These are phyloP conservation scores for Apodemus speciosus DNA, from an alignment of 2,113 vertebrate genomes.

Conservation along the genomic window DNA sequence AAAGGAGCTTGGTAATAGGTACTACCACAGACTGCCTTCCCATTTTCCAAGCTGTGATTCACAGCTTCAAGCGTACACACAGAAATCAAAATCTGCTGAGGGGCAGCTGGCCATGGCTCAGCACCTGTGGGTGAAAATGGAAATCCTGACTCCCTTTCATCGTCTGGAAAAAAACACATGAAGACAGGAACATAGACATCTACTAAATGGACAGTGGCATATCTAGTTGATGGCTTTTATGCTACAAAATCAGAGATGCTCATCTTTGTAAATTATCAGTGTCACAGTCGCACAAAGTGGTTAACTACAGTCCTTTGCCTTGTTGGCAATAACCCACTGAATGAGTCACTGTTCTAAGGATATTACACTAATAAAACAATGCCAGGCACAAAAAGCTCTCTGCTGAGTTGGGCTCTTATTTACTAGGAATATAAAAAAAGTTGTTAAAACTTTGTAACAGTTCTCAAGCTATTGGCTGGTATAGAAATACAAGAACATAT, in stretches of 20 bases:
- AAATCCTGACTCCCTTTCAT: background rate
- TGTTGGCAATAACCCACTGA: constrained; percentile 61
- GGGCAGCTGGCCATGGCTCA: constrained; percentile 6
- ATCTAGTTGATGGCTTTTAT: background rate
- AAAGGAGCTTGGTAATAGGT: constrained; percentile 38
- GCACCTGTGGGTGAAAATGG: background rate
- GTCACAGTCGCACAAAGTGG: constrained; percentile 57
- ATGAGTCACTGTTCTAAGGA: constrained; percentile 68
- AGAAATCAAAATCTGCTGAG: background rate
- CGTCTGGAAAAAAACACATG: background rate
- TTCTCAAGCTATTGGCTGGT: constrained; percentile 59
- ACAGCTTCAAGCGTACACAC: background rate
- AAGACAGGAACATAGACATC: background rate
- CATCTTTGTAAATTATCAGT: constrained; percentile 55
- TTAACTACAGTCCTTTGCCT: constrained; percentile 19
- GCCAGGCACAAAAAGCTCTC: constrained; percentile 49
- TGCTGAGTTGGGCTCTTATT: constrained; percentile 65
- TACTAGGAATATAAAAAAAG: constrained; percentile 66
- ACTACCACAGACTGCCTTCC: constrained; percentile 28
- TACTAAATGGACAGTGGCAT: background rate
- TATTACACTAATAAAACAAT: constrained; percentile 73
- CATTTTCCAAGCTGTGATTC: constrained; percentile 41
- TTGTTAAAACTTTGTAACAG: constrained; percentile 43
- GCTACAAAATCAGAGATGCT: constrained; percentile 40
- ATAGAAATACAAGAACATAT: constrained; percentile 43